Base-by-base conservation (phyloP, 2,888 invertebrate species). In the Macrophya alboannulata region DNA sequence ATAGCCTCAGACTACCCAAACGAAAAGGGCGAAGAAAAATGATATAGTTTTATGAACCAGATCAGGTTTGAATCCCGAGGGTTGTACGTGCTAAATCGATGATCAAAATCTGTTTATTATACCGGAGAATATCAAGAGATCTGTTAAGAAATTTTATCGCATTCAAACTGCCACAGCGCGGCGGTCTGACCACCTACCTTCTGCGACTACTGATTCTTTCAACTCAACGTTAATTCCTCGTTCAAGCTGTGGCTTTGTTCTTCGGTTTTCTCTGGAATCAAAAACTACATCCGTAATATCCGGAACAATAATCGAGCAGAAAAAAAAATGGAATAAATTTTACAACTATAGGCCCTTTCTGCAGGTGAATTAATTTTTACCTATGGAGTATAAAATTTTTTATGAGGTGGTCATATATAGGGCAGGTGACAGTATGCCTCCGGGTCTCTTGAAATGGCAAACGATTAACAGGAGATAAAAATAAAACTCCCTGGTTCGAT, bases 391-490 rank as follows among this genome's bases (percentile, higher is more conserved):
- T 12, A 10, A 37, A 8, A 25, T 68, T 37, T 15, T 62, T 17
- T 68, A 37, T 37, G 17, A 37, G 12, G 17, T 17, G 6, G 17
- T 12, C 25, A 9, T 62, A 15, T 31, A 25, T 0, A 68, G 17
- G 4, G 17, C 15, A 68, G 68, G 68, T 12, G 68, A 68, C 37
- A 68, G 15, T 37, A 12, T 31, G 17, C 17, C 17, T 2, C 1
- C 31, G 3, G 48, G 37, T 17, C 68, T 37, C 5, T 10, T 17
- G 17, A 15, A 68, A 68, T 68, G 25, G 37, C 68, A 12, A 68
- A 74, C 72, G 43, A 74, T 74, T 45, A 74, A 74, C 72, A 45
- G 45, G 25, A 45, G 17, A 74, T 74, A 45, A 45, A 45, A 74
- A 25, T 74, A 43, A 74, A 74, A 21, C 72, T n/a, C 37, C 21